Conservation (phyloP, 1,140 invertebrate species). For the Drosophila insularis region DNA sequence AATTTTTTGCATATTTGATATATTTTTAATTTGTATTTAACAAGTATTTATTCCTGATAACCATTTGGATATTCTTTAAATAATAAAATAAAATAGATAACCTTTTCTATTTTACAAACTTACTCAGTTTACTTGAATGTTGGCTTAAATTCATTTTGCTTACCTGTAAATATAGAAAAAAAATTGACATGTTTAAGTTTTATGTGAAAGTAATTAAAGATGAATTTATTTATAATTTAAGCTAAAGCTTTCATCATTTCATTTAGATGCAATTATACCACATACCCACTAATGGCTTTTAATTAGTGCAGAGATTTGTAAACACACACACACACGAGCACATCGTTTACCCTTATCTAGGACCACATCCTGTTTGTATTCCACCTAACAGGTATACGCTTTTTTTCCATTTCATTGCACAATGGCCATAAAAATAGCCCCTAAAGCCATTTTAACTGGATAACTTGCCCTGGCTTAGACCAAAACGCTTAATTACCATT, state of each 20-base stretch:
- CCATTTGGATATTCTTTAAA: no score
- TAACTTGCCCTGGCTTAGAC: slow-evolving; percentile 34
- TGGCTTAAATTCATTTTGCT: background rate
- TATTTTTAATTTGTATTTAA: no score
- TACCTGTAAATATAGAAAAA: slow-evolving; percentile 29
- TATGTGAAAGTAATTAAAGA: slow-evolving; percentile 18
- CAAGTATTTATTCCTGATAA: no score
- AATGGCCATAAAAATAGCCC: slow-evolving; percentile 72
- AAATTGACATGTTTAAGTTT: background rate
- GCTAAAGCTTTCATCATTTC: slow-evolving; percentile 15
- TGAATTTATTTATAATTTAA: slow-evolving; percentile 19
- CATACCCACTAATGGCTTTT: slow-evolving; percentile 70
- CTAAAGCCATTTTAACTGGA: slow-evolving; percentile 59
- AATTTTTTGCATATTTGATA: background rate
- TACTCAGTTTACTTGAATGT: background rate
- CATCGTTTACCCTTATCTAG: slow-evolving; percentile 52
- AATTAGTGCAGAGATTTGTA: slow-evolving; percentile 77
- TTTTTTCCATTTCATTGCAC: slow-evolving; percentile 58
- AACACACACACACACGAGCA: slow-evolving; percentile 30
- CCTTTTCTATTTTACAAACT: background rate
- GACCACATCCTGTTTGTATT: slow-evolving; percentile 33
- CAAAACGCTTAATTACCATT: slow-evolving; percentile 71
- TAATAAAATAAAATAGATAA: no score
- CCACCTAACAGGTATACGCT: slow-evolving; percentile 3
- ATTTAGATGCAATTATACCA: slow-evolving; percentile 67